Conservation (phyloP, 2,797 vertebrate species). For the Bradypodion ventrale region DNA sequence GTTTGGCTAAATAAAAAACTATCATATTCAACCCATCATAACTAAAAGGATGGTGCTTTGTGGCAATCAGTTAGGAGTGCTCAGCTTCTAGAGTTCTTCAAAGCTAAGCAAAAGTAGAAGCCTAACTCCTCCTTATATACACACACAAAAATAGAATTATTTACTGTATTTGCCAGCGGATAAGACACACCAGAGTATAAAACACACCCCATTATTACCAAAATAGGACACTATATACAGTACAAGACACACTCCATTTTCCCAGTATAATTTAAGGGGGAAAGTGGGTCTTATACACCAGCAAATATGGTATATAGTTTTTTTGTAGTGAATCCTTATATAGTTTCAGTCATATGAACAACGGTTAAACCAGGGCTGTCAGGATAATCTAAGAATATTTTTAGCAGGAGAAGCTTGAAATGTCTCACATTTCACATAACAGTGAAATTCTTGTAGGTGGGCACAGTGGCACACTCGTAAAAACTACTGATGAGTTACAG, state of each 20-base stretch:
- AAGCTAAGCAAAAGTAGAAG: not conserved
- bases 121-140: constrained; percentile 6
- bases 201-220: no score
- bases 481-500: constrained; percentile 56
- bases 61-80: not conserved
- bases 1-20: not conserved
- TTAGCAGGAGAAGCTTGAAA: not conserved
- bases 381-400: not conserved
- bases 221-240: no score
- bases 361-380: not conserved
- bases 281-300: no score
- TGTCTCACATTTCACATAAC: constrained; percentile 29
- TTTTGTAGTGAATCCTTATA: no score
- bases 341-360: constrained; percentile 28
- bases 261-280: no score
- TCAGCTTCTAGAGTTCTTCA: not conserved
- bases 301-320: no score
- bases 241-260: no score
- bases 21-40: not conserved
- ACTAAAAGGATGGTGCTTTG: not conserved
- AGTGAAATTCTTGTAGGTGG: constrained; percentile 34
- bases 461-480: constrained; percentile 61
- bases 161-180: no score
- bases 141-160: no score
- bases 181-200: no score